Evolutionary conservation across 2,113 vertebrate genomes (phyloP), one percentile per base, ranked within the genome.

Genomic region (Atherinomorus stipes): DNA sequence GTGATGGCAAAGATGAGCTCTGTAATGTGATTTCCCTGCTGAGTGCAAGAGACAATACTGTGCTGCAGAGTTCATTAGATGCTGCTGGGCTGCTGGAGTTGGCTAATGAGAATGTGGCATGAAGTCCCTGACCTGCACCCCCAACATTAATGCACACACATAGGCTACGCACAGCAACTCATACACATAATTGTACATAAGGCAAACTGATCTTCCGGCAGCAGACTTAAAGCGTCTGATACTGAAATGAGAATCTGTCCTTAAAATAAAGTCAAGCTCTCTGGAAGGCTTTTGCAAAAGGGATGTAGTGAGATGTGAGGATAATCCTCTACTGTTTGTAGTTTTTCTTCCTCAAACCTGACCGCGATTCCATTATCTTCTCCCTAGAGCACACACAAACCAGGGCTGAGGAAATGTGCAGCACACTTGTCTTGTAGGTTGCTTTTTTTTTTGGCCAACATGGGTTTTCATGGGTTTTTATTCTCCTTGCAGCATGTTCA

Each of bases 41-140:
- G 86, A 89, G 81, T 74, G 83, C 62, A 73, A 61, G 64, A 87
- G 81, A 88, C 84, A 85, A 83, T 79, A 76, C 69, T 4, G 52
- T 57, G 77, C 78, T 64, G 67, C 76, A 75, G 78, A 88, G 85
- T 92, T 93, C 86, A 91, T 93, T 92, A 91, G 89, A 76, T 73
- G 70, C 67, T 76, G 60, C 78, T 74, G 70, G 54, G 65, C 84
- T 76, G 71, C 69, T 71, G 84, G 65, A 72, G 54, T 71, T 54
- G 62, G 69, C 83, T 89, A 90, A 92, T 92, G 86, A 90, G 85
- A 87, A 88, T 81, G 74, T 82, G 65, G 63, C 70, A 37, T 51
- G 28, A 83, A 76, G 77, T 87, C 74, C 52, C 81, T 52, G 49
- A 86, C 68, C 71, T 31, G 13, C 66, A 64, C 67, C 47, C 59